phyloP scores from a whole-genome alignment of 2,888 invertebrate genomes.

The Himalopsyche anomala region DNA sequence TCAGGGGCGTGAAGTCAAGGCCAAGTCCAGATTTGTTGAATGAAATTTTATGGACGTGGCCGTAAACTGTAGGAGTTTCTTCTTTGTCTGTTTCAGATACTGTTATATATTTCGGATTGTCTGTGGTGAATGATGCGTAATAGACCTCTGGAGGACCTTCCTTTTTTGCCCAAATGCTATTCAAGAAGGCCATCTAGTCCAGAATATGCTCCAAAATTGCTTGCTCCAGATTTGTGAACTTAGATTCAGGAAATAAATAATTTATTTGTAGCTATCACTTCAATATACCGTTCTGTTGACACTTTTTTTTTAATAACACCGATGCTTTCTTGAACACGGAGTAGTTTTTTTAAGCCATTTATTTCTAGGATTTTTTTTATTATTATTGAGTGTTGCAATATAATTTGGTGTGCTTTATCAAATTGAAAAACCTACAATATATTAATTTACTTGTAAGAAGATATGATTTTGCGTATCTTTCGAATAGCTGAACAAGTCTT shows the following conservation, averaged over 20 bases:
- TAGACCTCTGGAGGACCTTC: constrained; percentile 65
- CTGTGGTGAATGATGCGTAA: constrained; percentile 76
- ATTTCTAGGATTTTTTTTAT: no score
- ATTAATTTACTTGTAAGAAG: no score
- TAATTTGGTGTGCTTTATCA: no score
- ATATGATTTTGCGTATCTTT: no score
- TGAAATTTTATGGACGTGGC: constrained; percentile 74
- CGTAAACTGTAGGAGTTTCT: constrained; percentile 79
- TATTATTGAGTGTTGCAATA: no score
- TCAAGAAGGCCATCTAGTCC: constrained; percentile 63
- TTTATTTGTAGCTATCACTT: background rate
- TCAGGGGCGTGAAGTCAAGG: constrained; percentile 78
- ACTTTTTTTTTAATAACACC: no score
- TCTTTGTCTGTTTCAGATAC: constrained; percentile 81
- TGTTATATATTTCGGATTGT: constrained; percentile 78
- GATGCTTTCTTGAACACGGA: no score
- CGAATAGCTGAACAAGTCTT: no score
- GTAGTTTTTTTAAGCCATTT: no score
- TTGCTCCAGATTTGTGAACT: constrained; percentile 52
- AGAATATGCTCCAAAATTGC: constrained; percentile 9
- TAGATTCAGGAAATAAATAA: background rate
- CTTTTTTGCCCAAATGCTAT: constrained; percentile 55
- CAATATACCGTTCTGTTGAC: background rate
- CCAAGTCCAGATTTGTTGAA: constrained; percentile 76
- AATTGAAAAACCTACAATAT: no score